Conservation (phyloP, 2,797 vertebrate genomes). For the Phylloscopus collybita region DNA sequence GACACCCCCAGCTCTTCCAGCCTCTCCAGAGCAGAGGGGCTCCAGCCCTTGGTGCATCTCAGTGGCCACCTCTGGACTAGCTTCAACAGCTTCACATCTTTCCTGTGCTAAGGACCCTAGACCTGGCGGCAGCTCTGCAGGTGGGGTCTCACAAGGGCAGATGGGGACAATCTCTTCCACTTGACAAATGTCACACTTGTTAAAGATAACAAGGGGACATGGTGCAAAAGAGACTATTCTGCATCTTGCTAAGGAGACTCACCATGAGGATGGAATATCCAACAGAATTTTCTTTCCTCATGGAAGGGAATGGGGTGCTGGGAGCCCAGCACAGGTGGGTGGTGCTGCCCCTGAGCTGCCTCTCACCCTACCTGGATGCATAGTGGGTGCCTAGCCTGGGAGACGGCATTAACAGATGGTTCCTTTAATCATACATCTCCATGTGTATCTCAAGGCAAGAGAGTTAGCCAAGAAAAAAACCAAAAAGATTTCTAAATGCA, state of each 20-base stretch:
- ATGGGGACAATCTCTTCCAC: not conserved
- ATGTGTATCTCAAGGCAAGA: not conserved
- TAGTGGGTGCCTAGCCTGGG: fast-evolving
- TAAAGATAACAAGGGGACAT: not conserved
- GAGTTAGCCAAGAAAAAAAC: not conserved
- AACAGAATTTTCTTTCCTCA: not conserved
- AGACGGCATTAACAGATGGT: not conserved
- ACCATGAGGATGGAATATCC: not conserved
- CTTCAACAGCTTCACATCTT: not conserved
- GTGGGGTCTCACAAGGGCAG: not conserved
- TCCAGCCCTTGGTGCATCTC: not conserved
- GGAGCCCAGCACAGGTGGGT: not conserved
- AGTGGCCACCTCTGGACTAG: not conserved
- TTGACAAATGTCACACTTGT: not conserved
- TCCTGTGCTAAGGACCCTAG: not conserved
- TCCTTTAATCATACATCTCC: not conserved
- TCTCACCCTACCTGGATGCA: not conserved
- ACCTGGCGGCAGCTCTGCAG: not conserved
- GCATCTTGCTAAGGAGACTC: not conserved
- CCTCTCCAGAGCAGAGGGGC: not conserved
- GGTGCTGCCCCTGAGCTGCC: not conserved
- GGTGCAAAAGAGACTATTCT: not conserved
- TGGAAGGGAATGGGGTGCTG: not conserved
- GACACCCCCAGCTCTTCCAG: not conserved
- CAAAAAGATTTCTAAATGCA: not conserved